Conservation (phyloP, 1,140 invertebrate species). For the Tetramorium alpestre region DNA sequence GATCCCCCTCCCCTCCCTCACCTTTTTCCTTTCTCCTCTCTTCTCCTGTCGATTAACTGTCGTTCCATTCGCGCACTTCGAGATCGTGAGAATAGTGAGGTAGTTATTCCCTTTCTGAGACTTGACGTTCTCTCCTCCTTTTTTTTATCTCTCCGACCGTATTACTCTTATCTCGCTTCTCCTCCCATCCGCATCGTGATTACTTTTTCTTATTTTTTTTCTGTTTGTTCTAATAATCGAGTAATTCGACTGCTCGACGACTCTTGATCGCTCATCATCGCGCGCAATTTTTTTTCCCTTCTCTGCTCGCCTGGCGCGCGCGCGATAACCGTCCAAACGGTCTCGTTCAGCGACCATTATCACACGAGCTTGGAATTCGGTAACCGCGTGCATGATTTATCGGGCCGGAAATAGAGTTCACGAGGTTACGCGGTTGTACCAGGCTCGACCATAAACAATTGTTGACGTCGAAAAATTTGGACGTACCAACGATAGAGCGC, state of each 20-base stretch:
- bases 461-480: constrained; percentile 49
- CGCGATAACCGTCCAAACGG: constrained; percentile 30
- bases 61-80: constrained; percentile 55
- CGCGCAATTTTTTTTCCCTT: background rate
- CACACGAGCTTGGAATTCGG: constrained; percentile 50
- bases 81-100: constrained; percentile 48
- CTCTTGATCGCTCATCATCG: background rate
- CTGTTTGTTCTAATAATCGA: constrained; percentile 29
- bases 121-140: background rate
- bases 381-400: constrained; percentile 55
- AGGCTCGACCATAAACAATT: constrained; percentile 48
- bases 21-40: background rate
- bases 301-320: background rate
- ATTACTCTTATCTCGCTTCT: constrained; percentile 22
- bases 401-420: constrained; percentile 57
- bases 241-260: constrained; percentile 33
- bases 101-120: constrained; percentile 16
- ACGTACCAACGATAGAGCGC: constrained; percentile 26
- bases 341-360: constrained; percentile 56
- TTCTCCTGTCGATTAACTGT: constrained; percentile 68
- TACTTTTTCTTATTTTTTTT: constrained; percentile 10
- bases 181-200: background rate
- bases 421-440: constrained; percentile 53
- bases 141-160: background rate
- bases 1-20: constrained; percentile 9